Evolutionary conservation across 2,888 invertebrate genomes (phyloP), one percentile per base, ranked within the genome.

Genomic region (Electrophaes corylata): DNA sequence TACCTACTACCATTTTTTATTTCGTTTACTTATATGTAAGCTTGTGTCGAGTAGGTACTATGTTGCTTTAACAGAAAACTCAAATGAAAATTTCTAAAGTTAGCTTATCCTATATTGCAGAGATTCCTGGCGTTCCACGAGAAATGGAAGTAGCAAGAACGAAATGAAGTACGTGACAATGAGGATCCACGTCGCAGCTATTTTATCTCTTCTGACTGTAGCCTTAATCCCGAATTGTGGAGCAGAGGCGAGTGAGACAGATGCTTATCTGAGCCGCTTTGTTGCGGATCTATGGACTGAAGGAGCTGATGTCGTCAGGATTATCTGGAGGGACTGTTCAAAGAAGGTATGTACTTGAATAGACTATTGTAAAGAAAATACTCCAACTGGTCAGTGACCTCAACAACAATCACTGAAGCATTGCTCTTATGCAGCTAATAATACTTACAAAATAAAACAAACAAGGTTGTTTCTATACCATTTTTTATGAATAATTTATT

Each of bases 301-400:
- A 66, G 90, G 92, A 2, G 82, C 86, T 20, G 89, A 91, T 62
- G 76, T 92, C 5, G 71, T 90, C 11, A 81, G 81, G 51, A 86
- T 91, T 45, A 81, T 92, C 62, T 92, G 92, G 92, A 77, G 85
- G 50, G 91, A 92, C 65, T 92, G 92, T 54, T 88, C 92, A 0
- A 91, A 88, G 64, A 91, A 90, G 73, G 92, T 92, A 79, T 62
- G 75, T 72, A 33, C 14, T 14, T 40, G 19, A 35, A 11, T 40
- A 11, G 18, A 6, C 26, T 26, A 5, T 3, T 23, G 23, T 23
- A 6, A 3, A 23, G 23, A 23, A 23, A 23, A 4, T 23, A 23
- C 23, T 23, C 5, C 23, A 23, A 5, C 1, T 23, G 23, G 4
- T 23, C 1, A 1, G 6, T 23, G 6, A 6, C 23, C 23, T 1